Evolutionary conservation across 2,888 invertebrate genomes (phyloP), one percentile per base, ranked within the genome.

Genomic region (Aspidiotus rigidus): DNA sequence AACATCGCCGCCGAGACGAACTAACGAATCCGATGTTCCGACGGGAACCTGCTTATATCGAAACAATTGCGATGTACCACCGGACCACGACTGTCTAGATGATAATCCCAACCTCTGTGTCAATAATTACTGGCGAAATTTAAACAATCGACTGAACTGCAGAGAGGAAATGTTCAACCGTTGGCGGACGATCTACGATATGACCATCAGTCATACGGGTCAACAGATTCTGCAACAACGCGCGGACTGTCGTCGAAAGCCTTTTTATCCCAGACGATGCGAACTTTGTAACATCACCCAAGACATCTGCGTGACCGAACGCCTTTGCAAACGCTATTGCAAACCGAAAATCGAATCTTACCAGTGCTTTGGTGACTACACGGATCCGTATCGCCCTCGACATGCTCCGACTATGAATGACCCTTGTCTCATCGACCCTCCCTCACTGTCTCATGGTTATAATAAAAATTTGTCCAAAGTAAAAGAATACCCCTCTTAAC

Each of bases 141-240:
- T 69, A 28, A 69, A 55, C 53, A 69, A 69, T n/a, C 69, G 69
- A 53, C 39, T 62, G 15, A 17, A 11, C 40, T 69, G 69, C 44
- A 40, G 42, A 28, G 17, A 44, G 54, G n/a, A 55, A 28, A 62
- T 61, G 17, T 62, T 69, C 44, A 61, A 62, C 9, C 53, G 69
- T 39, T 69, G 69, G 69, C 61, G 61, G 28, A 69, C 41, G 41
- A 55, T 69, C 11, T 69, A 69, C 62, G 61, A 69, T 42, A 8
- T 62, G 55, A 69, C 69, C 40, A 69, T 62, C 55, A 62, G 61
- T 17, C 40, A 69, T 13, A 39, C 61, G 1, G 69, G 54, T 13
- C 49, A 55, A 13, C 61, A 44, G 40, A 13, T 69, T 7, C 44
- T 69, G 28, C 40, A 62, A 42, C 53, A 54, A 17, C 61, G 40